Percentiles rank a stretch among this genome's conserved stretches.
Evolutionary conservation across 2,888 invertebrate genomes (phyloP).

Genomic region (Polydrusus cervinus): DNA sequence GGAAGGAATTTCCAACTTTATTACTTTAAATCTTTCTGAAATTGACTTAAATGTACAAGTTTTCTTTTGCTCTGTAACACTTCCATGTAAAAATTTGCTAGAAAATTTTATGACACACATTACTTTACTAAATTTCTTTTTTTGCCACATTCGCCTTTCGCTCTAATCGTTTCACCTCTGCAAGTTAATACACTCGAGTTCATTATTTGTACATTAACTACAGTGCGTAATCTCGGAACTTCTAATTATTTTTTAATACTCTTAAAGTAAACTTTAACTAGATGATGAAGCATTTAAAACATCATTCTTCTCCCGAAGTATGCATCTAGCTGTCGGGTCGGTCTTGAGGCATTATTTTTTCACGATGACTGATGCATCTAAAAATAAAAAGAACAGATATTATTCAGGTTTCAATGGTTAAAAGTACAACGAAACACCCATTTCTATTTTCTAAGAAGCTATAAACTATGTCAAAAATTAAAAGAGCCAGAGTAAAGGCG

Average conservation of each 20-base stretch:
- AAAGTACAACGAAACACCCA: conserved; percentile 43
- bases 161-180: no score
- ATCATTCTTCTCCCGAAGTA: conserved; percentile 25
- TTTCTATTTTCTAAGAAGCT: conserved; percentile 44
- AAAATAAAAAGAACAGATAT: conserved; percentile 3
- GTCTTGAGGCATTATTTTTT: conserved; percentile 13
- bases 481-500: conserved; percentile 49
- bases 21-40: no score
- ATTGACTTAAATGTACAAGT: no score
- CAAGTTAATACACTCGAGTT: conserved; percentile 10
- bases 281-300: conserved; percentile 34
- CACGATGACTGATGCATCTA: neutral
- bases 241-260: conserved; percentile 38
- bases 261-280: conserved; percentile 40
- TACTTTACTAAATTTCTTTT: no score
- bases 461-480: conserved; percentile 43
- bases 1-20: no score
- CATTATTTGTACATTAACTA: conserved; percentile 29
- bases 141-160: no score
- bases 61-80: no score
- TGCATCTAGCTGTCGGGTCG: conserved; percentile 6
- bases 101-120: no score
- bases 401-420: conserved; percentile 7
- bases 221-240: neutral
- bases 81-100: no score